A percentile compares a stretch with the other conserved stretches of the same genome.
Conservation (phyloP, 1,140 invertebrate species). For the Pararge aegeria region DNA sequence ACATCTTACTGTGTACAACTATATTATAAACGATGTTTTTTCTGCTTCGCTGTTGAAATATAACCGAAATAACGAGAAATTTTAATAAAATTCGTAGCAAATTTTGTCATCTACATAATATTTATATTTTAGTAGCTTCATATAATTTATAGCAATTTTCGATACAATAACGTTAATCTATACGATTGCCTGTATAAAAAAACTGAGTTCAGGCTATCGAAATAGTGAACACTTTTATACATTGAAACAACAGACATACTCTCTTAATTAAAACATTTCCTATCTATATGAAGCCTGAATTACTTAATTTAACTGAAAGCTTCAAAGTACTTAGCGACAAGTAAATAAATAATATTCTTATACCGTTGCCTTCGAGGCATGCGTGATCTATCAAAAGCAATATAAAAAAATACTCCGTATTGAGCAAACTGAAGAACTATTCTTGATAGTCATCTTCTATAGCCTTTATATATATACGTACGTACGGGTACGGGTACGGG, state of each 20-base stretch:
- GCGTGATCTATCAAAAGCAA: not conserved
- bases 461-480: too few relatives aligned
- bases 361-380: not conserved
- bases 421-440: too few relatives aligned
- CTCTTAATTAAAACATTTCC: slow-evolving; percentile 39
- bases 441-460: too few relatives aligned
- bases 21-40: too few relatives aligned
- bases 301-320: not conserved
- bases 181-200: slow-evolving; percentile 6
- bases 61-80: too few relatives aligned
- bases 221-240: slow-evolving; percentile 45
- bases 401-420: not conserved
- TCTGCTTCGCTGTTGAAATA: too few relatives aligned
- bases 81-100: slow-evolving; percentile 5
- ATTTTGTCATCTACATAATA: slow-evolving; percentile 6
- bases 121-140: not conserved
- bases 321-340: not conserved
- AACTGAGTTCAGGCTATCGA: slow-evolving; percentile 4
- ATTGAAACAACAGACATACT: slow-evolving; percentile 44
- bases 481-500: too few relatives aligned
- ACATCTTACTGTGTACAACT: too few relatives aligned
- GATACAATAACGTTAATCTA: slow-evolving; percentile 9
- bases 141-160: slow-evolving; percentile 12
- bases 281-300: slow-evolving; percentile 40
- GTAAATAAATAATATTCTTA: not conserved